Evolutionary conservation across 2,113 vertebrate genomes (phyloP).

Genomic region (Mormyrus iriodes): DNA sequence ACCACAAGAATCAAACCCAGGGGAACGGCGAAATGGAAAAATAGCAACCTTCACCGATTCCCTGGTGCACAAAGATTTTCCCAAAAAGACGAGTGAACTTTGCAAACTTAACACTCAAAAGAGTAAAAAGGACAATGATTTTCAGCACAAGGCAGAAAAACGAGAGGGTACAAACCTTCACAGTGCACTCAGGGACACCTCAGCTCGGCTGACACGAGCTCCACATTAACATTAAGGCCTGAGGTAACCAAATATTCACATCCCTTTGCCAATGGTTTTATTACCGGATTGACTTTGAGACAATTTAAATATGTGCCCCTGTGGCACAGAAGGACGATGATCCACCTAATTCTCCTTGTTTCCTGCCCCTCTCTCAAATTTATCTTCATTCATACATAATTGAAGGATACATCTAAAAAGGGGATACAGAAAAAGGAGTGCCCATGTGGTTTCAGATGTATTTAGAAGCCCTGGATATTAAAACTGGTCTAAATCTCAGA

Average conservation of each 20-base stretch:
- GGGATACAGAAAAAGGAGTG: background rate
- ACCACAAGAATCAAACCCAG: background rate
- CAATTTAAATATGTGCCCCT: conserved; percentile 22
- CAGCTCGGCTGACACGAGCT: background rate
- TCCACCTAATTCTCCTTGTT: background rate
- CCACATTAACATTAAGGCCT: background rate
- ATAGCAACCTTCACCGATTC: background rate
- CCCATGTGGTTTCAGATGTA: background rate
- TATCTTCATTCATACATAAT: conserved; percentile 29
- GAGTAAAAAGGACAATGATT: background rate
- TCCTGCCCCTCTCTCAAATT: background rate
- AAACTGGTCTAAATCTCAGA: background rate
- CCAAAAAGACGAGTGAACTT: background rate
- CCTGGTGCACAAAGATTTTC: background rate
- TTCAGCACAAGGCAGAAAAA: background rate
- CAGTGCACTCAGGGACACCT: background rate
- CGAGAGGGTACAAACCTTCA: background rate
- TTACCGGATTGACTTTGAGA: background rate
- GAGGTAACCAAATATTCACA: background rate
- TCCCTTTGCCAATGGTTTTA: conserved; percentile 8
- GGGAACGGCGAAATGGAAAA: background rate
- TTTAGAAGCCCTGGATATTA: background rate
- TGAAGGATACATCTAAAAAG: conserved; percentile 4
- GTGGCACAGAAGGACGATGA: conserved; percentile 14
- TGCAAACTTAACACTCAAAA: background rate